phyloP scores from a whole-genome alignment of 2,797 vertebrate species.

The Megaceryle alcyon region DNA sequence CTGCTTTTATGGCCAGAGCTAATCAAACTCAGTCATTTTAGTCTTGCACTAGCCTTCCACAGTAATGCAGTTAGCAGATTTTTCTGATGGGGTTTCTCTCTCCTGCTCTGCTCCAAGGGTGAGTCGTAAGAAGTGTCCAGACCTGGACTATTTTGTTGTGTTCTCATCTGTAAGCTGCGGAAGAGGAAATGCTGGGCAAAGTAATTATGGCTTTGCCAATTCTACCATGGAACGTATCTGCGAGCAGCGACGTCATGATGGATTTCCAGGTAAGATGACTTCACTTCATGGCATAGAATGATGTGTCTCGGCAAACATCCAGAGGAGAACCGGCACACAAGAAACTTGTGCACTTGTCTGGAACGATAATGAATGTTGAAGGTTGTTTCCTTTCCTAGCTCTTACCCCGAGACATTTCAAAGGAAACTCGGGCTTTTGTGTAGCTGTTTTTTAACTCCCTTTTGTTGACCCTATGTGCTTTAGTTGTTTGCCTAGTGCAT shows the following conservation, averaged over 20 bases:
- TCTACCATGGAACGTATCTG: conserved; percentile 97
- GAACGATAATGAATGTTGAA: not conserved
- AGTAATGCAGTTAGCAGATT: not conserved
- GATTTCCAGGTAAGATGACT: conserved; percentile 81
- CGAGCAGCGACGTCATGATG: conserved; percentile 85
- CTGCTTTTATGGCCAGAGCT: not conserved
- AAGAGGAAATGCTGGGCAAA: conserved; percentile 93
- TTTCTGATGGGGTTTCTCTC: conserved; percentile 23
- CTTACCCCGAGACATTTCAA: not conserved
- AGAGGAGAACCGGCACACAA: not conserved
- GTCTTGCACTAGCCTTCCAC: not conserved
- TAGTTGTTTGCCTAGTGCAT: not conserved
- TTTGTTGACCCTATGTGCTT: not conserved
- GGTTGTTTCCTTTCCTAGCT: not conserved
- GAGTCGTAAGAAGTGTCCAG: conserved; percentile 87
- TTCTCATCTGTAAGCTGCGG: conserved; percentile 98
- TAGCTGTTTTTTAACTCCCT: not conserved
- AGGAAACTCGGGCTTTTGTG: not conserved
- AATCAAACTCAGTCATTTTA: not conserved
- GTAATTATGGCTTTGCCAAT: conserved; percentile 97
- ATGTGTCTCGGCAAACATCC: not conserved
- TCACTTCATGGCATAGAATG: not conserved
- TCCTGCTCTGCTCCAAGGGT: conserved; percentile 78
- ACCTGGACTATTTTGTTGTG: conserved; percentile 91
- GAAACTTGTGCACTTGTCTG: not conserved